A percentile compares a stretch with the other conserved stretches of the same genome.
phyloP scores from a whole-genome alignment of 2,113 vertebrate species.

The Dendropsophus ebraccatus region DNA sequence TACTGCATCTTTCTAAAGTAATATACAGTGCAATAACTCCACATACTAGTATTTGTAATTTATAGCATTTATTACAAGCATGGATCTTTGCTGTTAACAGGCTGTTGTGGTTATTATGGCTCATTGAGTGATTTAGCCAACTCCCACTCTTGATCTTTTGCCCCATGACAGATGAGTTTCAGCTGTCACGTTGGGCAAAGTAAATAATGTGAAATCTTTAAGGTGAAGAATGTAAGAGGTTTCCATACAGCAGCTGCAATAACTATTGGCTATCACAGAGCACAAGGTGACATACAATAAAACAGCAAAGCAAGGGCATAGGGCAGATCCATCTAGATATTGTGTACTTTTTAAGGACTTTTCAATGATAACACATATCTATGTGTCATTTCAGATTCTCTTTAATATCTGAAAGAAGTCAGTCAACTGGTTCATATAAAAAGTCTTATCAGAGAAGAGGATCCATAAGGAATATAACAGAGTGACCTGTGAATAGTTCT shows the following conservation, averaged over 20 bases:
- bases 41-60: no score
- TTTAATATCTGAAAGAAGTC: background rate
- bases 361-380: background rate
- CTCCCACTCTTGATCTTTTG: constrained; percentile 3
- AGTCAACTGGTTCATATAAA: background rate
- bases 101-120: background rate
- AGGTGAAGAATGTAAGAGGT: constrained; percentile 61
- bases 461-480: background rate
- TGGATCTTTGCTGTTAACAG: background rate
- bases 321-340: background rate
- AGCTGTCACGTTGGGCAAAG: constrained; percentile 60
- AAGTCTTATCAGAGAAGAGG: background rate
- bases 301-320: background rate
- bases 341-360: background rate
- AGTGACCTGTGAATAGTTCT: background rate
- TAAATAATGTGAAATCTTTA: constrained; percentile 59
- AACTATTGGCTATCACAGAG: constrained; percentile 26
- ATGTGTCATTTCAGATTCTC: background rate
- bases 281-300: background rate
- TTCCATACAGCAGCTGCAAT: constrained; percentile 43
- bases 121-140: constrained; percentile 23
- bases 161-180: constrained; percentile 17
- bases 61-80: constrained; percentile 7
- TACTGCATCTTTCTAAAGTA: no score
- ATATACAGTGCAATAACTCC: no score